These are phyloP conservation scores for Oligia fasciuncula DNA, from an alignment of 2,888 invertebrate genomes.

Conservation along the genomic window DNA sequence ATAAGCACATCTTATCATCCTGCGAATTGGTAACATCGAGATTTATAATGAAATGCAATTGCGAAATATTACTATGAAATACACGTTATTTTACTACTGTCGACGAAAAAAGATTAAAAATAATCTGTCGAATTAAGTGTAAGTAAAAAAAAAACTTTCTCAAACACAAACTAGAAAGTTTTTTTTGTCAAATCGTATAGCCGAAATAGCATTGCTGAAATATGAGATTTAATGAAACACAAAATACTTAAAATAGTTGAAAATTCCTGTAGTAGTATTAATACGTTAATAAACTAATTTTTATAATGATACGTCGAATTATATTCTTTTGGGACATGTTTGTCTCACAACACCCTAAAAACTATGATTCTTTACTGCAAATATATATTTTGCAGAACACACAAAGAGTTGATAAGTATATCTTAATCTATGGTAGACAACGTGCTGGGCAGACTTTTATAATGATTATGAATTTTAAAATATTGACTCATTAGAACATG, in stretches of 20 bases:
- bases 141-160: background rate
- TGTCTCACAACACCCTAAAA: slow-evolving; percentile 7
- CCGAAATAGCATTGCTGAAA: background rate
- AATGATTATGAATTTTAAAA: no score
- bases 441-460: slow-evolving; percentile 10
- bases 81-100: background rate
- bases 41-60: slow-evolving; percentile 10
- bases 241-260: background rate
- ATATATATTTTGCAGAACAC: background rate
- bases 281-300: background rate
- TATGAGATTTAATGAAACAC: background rate
- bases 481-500: background rate
- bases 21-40: slow-evolving; percentile 21
- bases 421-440: background rate
- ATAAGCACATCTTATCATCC: slow-evolving; percentile 8
- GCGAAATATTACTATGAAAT: slow-evolving; percentile 13
- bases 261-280: background rate
- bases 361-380: background rate
- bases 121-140: background rate
- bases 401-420: background rate
- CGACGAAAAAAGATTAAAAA: no score
- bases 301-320: background rate
- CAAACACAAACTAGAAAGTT: background rate
- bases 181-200: background rate
- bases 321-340: background rate